A percentile compares a stretch with the other conserved stretches of the same genome.
Evolutionary conservation across 2,888 invertebrate species (phyloP).

Genomic region (Zaprionus lineosus): DNA sequence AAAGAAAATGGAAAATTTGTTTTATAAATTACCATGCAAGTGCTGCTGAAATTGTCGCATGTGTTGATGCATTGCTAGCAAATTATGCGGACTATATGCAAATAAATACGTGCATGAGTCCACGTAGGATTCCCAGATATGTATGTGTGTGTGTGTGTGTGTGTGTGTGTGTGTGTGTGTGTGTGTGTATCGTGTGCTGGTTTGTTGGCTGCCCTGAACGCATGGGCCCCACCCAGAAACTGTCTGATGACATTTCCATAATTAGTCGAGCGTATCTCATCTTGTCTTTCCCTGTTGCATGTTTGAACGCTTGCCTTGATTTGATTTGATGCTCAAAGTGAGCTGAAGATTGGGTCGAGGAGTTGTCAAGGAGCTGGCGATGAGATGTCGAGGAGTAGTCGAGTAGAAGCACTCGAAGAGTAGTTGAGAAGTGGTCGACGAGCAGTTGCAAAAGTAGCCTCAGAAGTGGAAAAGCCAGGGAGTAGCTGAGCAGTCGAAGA

Average conservation of each 20-base stretch:
- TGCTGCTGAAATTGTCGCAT: constrained; percentile 70
- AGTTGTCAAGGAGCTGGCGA: background rate
- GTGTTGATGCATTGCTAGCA: constrained; percentile 75
- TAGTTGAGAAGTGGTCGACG: too few species aligned
- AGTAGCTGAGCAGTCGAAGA: too few species aligned
- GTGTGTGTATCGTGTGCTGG: background rate
- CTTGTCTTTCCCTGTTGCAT: constrained; percentile 52
- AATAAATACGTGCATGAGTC: constrained; percentile 2
- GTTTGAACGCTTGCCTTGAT: constrained; percentile 76
- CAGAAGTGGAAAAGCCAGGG: too few species aligned
- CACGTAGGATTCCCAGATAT: too few species aligned
- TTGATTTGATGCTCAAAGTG: constrained; percentile 68
- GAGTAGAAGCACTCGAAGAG: too few species aligned
- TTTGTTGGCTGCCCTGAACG: constrained; percentile 28
- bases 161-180: too few species aligned
- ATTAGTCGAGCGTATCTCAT: constrained; percentile 75
- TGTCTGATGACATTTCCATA: constrained; percentile 78
- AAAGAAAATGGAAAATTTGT: constrained; percentile 31
- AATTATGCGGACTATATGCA: constrained; percentile 68
- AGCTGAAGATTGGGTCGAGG: constrained; percentile 12
- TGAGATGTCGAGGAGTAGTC: too few species aligned
- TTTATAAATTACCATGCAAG: constrained; percentile 75
- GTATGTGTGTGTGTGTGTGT: too few species aligned
- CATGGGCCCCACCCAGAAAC: constrained; percentile 59
- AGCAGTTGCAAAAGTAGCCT: background rate